Evolutionary conservation across 2,113 vertebrate species (phyloP).

Genomic region (Sminthopsis crassicaudata): DNA sequence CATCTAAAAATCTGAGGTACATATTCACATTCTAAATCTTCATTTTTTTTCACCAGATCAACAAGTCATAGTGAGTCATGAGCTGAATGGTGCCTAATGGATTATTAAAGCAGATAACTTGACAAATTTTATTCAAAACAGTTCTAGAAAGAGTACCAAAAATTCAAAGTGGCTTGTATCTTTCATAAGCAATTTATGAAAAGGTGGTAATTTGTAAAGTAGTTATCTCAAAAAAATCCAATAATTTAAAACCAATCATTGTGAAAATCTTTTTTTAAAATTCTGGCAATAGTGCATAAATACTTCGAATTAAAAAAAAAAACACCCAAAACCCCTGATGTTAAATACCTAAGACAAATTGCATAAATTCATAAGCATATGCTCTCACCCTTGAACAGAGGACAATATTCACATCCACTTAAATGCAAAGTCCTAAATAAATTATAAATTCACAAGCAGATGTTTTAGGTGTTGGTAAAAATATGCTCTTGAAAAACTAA

Average conservation of each 20-base stretch:
- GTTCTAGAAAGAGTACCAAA: constrained; percentile 53
- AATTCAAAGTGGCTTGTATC: constrained; percentile 63
- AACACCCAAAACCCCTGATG: constrained; percentile 30
- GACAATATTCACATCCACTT: constrained; percentile 59
- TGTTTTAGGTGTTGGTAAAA: constrained; percentile 66
- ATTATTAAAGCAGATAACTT: constrained; percentile 49
- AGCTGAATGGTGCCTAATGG: constrained; percentile 37
- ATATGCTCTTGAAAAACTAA: constrained; percentile 71
- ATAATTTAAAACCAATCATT: constrained; percentile 24
- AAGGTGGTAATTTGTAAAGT: constrained; percentile 21
- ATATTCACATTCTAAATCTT: not conserved
- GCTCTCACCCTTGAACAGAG: constrained; percentile 65
- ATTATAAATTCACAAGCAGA: constrained; percentile 69
- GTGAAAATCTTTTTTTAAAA: constrained; percentile 48
- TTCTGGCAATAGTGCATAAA: constrained; percentile 24
- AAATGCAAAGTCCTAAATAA: constrained; percentile 70
- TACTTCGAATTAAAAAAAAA: constrained; percentile 15
- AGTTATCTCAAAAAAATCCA: constrained; percentile 49
- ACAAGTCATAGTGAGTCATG: constrained; percentile 41
- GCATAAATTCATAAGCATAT: constrained; percentile 62
- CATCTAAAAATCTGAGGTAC: constrained; percentile 28
- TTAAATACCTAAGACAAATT: constrained; percentile 57
- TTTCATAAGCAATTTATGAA: constrained; percentile 63
- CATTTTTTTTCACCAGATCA: constrained; percentile 34
- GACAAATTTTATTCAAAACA: constrained; percentile 55